These are phyloP conservation scores for Lytechinus pictus DNA, from an alignment of 35 echinoderm and acorn worm species.

Conservation along the genomic window DNA sequence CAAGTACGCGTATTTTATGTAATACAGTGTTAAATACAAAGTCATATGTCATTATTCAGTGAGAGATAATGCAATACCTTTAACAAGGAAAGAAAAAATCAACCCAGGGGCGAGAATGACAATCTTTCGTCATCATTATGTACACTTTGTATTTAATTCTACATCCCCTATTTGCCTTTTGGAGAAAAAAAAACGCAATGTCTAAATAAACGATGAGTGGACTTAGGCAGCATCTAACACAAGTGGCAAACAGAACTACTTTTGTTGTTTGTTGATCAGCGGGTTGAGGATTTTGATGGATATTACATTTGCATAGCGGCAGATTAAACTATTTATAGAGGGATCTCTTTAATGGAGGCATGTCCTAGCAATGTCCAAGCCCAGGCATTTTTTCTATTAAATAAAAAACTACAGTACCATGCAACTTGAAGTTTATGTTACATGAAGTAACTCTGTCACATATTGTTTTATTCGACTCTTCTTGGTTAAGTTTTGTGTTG, in stretches of 20 bases:
- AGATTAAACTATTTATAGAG: slow-evolving; percentile 32
- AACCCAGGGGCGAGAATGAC: not conserved
- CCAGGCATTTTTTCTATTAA: too few species aligned
- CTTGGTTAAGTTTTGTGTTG: too few species aligned
- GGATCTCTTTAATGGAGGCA: not conserved
- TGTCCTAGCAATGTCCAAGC: not conserved
- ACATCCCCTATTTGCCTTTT: not conserved
- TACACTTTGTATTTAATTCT: slow-evolving; percentile 22
- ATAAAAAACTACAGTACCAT: too few species aligned
- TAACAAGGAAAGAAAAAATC: not conserved
- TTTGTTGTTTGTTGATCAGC: slow-evolving; percentile 31
- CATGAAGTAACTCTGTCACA: too few species aligned
- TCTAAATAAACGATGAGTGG: slow-evolving; percentile 29
- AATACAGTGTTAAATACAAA: not conserved
- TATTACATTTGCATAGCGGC: not conserved
- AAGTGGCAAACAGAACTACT: slow-evolving; percentile 41
- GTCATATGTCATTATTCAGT: too few species aligned
- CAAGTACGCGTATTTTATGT: not conserved
- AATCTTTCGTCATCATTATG: slow-evolving; percentile 6
- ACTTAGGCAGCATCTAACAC: not conserved
- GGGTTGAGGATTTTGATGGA: slow-evolving; percentile 26
- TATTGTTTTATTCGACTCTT: too few species aligned
- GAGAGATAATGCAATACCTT: too few species aligned
- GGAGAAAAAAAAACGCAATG: not conserved
- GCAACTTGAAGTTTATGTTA: too few species aligned